Evolutionary conservation across 2,797 vertebrate genomes (phyloP).

Genomic region (Tokudaia muenninki): DNA sequence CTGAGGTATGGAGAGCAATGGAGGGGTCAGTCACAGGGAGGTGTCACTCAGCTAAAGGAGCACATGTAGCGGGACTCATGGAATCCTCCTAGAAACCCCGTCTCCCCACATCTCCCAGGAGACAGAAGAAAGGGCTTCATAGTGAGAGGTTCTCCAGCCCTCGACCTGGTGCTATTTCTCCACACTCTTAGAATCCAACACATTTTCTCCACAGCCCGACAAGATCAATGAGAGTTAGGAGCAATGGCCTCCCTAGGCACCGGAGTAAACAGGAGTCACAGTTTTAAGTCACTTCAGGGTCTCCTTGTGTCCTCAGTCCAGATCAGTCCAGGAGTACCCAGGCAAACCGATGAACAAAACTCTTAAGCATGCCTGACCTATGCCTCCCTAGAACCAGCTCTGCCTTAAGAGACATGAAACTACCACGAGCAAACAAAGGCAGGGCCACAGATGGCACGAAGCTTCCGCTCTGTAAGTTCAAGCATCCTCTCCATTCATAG

Average conservation of each 20-base stretch:
- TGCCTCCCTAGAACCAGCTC: neutral
- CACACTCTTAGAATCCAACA: neutral
- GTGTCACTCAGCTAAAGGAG: neutral
- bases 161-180: neutral
- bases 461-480: neutral
- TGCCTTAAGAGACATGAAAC: neutral
- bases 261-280: neutral
- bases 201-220: slow-evolving; percentile 15
- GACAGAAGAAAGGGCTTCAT: neutral
- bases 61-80: neutral
- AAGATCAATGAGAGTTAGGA: neutral
- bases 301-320: neutral
- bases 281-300: neutral
- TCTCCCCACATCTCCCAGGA: neutral
- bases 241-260: neutral
- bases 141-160: neutral
- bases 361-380: neutral
- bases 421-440: neutral
- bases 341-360: neutral
- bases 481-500: neutral
- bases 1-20: neutral
- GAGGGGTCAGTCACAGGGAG: neutral
- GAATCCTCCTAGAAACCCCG: neutral
- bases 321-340: neutral
- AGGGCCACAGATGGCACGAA: neutral